Percentiles rank a stretch among this genome's conserved stretches.
Conservation (phyloP, 2,888 invertebrate species). For the Drosophila algonquin region DNA sequence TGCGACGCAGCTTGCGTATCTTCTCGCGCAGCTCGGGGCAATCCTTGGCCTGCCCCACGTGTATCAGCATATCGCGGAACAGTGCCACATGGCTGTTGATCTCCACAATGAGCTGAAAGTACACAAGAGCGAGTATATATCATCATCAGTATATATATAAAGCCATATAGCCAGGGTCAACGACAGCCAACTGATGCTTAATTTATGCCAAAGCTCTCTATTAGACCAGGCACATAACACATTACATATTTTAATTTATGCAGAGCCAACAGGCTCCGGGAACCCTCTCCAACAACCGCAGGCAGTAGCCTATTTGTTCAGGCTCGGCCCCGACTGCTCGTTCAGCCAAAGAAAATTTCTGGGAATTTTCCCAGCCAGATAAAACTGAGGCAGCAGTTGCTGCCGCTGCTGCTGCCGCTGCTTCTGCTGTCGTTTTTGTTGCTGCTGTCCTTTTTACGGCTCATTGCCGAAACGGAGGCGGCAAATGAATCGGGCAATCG, state of each 20-base stretch:
- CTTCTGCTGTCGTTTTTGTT: conserved; percentile 1
- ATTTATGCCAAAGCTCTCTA: conserved; percentile 61
- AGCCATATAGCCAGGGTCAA: conserved; percentile 22
- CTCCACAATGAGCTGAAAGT: conserved; percentile 93
- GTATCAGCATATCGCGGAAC: conserved; percentile 93
- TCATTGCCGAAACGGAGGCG: conserved; percentile 62
- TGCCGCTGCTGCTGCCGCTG: conserved; percentile 5
- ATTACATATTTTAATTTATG: conserved; percentile 68
- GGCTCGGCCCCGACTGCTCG: conserved; percentile 11
- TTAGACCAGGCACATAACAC: conserved; percentile 61
- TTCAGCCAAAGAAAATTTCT: conserved; percentile 30
- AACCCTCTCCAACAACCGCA: conserved; percentile 41
- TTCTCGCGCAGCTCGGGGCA: conserved; percentile 93
- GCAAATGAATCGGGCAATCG: conserved; percentile 71
- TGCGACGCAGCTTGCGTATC: conserved; percentile 91
- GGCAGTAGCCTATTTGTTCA: conserved; percentile 32
- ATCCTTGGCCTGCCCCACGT: conserved; percentile 93
- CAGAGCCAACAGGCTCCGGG: conserved; percentile 30
- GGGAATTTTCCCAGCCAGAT: conserved; percentile 44
- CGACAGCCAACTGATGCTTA: conserved; percentile 42
- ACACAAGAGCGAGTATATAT: conserved; percentile 49
- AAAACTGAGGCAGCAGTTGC: conserved; percentile 12
- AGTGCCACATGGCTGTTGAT: conserved; percentile 94
- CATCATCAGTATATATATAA: conserved; percentile 1
- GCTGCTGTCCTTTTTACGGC: conserved; percentile 67